Evolutionary conservation across 2,797 vertebrate genomes (phyloP).

Genomic region (Sternotherus odoratus): DNA sequence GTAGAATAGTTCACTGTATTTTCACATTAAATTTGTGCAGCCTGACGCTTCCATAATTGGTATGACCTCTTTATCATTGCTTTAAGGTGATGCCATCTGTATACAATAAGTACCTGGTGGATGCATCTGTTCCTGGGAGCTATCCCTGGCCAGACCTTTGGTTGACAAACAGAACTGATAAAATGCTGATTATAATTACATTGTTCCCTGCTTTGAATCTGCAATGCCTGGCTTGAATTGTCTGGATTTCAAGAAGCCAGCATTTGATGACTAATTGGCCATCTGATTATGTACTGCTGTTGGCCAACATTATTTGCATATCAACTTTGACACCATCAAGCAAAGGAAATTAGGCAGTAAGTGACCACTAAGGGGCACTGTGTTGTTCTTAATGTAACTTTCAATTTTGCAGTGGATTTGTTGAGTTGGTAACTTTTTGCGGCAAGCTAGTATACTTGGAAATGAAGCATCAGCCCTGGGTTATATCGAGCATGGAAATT

Average conservation of each 20-base stretch:
- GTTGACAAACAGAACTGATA: constrained; percentile 48
- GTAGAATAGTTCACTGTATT: constrained; percentile 10
- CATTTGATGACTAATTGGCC: not conserved
- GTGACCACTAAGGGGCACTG: not conserved
- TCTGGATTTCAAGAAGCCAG: not conserved
- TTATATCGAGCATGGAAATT: not conserved
- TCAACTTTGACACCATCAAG: not conserved
- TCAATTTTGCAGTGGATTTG: accelerated
- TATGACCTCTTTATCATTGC: not conserved
- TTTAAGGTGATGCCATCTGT: constrained; percentile 35
- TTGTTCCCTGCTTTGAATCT: not conserved
- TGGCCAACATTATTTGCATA: not conserved
- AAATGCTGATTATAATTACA: constrained; percentile 69
- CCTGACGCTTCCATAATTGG: not conserved
- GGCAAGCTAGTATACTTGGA: not conserved
- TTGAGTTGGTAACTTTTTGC: not conserved
- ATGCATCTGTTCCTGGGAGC: constrained; percentile 55
- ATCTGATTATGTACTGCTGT: not conserved
- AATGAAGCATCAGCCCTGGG: not conserved
- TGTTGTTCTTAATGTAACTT: not conserved
- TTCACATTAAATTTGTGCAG: constrained; percentile 63
- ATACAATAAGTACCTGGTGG: constrained; percentile 38
- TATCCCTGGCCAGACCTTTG: constrained; percentile 33
- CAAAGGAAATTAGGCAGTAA: not conserved
- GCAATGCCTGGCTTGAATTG: not conserved